Percentiles rank a stretch among this genome's conserved stretches.
Evolutionary conservation across 2,113 vertebrate genomes (phyloP).

Genomic region (Arizona elegans): DNA sequence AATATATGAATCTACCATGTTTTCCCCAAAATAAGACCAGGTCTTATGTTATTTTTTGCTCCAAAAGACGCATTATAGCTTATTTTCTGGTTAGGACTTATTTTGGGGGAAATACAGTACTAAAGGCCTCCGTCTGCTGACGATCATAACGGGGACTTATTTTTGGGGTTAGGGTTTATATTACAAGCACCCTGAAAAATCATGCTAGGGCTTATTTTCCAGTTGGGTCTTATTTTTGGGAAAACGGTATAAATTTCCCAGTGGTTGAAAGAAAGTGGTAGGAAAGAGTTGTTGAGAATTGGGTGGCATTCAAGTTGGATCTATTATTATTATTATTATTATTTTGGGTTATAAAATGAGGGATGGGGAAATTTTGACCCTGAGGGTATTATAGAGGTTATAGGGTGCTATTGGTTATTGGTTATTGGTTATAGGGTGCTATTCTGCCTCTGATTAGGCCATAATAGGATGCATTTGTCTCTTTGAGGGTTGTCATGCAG

Average conservation of each 20-base stretch:
- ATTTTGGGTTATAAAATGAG: not conserved
- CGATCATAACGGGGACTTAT: too few relatives aligned
- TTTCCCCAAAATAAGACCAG: too few relatives aligned
- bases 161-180: too few relatives aligned
- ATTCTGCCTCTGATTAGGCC: not conserved
- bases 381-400: not conserved
- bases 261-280: not conserved
- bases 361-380: not conserved
- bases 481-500: not conserved
- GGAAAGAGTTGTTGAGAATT: not conserved
- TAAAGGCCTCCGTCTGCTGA: too few relatives aligned
- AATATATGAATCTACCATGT: not conserved
- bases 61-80: too few relatives aligned
- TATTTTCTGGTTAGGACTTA: too few relatives aligned
- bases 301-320: not conserved
- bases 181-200: too few relatives aligned
- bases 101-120: too few relatives aligned
- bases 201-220: too few relatives aligned
- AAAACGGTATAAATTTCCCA: not conserved
- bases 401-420: fast-evolving
- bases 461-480: not conserved
- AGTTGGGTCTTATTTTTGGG: too few relatives aligned
- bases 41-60: too few relatives aligned
- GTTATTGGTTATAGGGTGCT: not conserved
- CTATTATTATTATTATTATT: not conserved